Percentiles rank a stretch among this genome's conserved stretches.
These are phyloP conservation scores for Aphis craccivora DNA, from an alignment of 1,140 invertebrate species.

Conservation along the genomic window DNA sequence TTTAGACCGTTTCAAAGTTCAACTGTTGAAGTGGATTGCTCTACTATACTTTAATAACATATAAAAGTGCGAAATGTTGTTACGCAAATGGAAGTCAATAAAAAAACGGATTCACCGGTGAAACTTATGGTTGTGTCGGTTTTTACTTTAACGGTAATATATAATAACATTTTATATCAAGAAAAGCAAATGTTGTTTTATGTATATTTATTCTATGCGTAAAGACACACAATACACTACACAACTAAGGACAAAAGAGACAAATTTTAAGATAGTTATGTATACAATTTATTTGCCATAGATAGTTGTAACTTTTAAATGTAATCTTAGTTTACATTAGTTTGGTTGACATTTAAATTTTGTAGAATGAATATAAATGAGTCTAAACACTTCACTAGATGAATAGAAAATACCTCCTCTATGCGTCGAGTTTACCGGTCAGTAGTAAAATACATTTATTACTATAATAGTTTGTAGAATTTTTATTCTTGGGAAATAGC, in stretches of 20 bases:
- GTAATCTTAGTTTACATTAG: neutral
- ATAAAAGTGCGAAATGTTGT: no score
- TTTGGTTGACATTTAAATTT: neutral
- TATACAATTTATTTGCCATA: neutral
- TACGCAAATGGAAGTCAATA: no score
- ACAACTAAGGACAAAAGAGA: neutral
- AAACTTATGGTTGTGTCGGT: neutral
- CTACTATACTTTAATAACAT: neutral
- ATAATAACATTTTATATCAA: neutral
- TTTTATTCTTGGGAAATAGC: neutral
- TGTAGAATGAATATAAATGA: neutral
- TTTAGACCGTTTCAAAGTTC: neutral
- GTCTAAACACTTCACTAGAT: neutral
- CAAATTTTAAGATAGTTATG: neutral
- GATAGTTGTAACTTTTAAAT: neutral
- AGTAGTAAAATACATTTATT: neutral
- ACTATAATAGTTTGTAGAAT: neutral
- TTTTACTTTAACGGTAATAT: neutral
- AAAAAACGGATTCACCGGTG: neutral
- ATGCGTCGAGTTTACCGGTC: neutral
- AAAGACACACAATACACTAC: neutral
- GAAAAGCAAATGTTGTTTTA: neutral
- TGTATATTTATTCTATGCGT: neutral
- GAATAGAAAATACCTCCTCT: neutral
- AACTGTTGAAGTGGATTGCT: neutral